These are phyloP conservation scores for Entomobrya proxima DNA, from an alignment of 2,888 invertebrate species.

Conservation along the genomic window DNA sequence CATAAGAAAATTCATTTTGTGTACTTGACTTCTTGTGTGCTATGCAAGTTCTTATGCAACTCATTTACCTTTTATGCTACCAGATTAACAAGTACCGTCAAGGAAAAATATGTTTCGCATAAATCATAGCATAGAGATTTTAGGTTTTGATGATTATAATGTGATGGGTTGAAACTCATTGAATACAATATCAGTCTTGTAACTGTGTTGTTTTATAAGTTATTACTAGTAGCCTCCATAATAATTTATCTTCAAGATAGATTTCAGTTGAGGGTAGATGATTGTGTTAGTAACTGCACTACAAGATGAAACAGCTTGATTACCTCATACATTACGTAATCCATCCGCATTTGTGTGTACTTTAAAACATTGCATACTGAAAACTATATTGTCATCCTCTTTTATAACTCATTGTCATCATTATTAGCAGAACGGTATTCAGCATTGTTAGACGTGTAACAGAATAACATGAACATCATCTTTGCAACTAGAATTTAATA, in stretches of 20 bases:
- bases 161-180: conserved; percentile 8
- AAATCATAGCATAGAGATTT: conserved; percentile 10
- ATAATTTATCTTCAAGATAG: background rate
- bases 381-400: conserved; percentile 1
- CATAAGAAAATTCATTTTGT: background rate
- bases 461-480: no score
- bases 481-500: no score
- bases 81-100: background rate
- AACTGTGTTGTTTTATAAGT: background rate
- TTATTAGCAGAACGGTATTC: no score
- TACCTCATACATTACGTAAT: conserved; percentile 32
- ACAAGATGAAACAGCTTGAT: conserved; percentile 7
- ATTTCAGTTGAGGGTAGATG: conserved; percentile 4
- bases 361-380: background rate
- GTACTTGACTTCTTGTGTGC: background rate
- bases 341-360: background rate
- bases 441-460: no score
- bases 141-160: background rate
- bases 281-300: background rate
- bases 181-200: background rate
- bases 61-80: conserved; percentile 42
- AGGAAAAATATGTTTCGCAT: background rate
- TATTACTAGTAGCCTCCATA: background rate
- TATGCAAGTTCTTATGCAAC: conserved; percentile 38
- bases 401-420: conserved; percentile 12